Base-by-base conservation (phyloP, 2,888 invertebrate species). In the Adelphocoris suturalis region DNA sequence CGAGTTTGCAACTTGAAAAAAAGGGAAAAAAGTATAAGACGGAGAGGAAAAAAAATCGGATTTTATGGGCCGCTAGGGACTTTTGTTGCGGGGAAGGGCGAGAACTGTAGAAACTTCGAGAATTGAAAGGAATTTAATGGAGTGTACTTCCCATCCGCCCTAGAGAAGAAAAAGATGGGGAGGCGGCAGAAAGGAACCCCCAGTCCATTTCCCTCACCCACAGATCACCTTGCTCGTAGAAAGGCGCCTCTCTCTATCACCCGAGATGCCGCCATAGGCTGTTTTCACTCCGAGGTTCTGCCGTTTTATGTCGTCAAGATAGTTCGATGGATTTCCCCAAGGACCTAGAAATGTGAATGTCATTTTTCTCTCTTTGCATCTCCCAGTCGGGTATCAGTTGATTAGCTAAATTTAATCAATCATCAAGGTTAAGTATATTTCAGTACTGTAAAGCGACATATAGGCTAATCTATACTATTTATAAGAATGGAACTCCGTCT, bases 71-170 rank as follows among this genome's bases (percentile, higher is more conserved):
- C 0, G 52, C 82, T 0, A 82, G 47, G 52, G 81, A 48, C 87
- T 48, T 52, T 88, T 52, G 23, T 78, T 88, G 76, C 55, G 78
- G 88, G 52, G 46, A 46, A 47, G 9, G 61, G 57, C 28, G 28
- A 28, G 52, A 80, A 76, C 78, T 55, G 23, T 13, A 78, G 80
- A 88, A 88, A 88, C 88, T 88, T 78, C 88, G 88, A 52, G 88
- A 88, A 88, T 88, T 88, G 88, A 88, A 88, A 88, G 78, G 88
- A 88, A 88, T 88, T 88, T 88, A 88, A 88, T 88, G 88, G 88
- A 88, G 78, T 88, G 88, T 88, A 78, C 76, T 88, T 88, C 88
- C 88, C 76, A 23, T 88, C 55, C 55, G 47, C 82, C 52, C 23
- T 27, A 23, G 68, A 68, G 68, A 23, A 68, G 68, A 68, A 68